phyloP scores from a whole-genome alignment of 2,888 invertebrate species.

The Cryptophagus acutangulus region DNA sequence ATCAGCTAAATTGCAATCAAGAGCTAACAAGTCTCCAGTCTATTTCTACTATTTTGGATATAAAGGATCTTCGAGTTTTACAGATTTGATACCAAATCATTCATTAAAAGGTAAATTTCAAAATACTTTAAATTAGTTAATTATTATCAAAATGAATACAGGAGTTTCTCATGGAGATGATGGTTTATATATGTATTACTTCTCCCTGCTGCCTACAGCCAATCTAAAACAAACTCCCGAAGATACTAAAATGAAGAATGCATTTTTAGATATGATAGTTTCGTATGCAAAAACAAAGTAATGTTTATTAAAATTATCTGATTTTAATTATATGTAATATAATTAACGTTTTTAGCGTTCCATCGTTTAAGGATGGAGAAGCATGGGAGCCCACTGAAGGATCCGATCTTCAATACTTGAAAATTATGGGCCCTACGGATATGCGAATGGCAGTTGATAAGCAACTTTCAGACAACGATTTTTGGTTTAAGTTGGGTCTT shows the following conservation, averaged over 20 bases:
- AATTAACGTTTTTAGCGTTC: slow-evolving; percentile 41
- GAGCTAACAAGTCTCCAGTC: slow-evolving; percentile 52
- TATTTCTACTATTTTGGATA: slow-evolving; percentile 49
- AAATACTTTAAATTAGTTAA: background rate
- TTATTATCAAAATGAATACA: slow-evolving; percentile 9
- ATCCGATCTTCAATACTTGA: slow-evolving; percentile 49
- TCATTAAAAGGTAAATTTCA: background rate
- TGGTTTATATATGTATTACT: background rate
- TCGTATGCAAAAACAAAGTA: slow-evolving; percentile 20
- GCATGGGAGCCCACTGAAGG: slow-evolving; percentile 48
- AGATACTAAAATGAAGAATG: slow-evolving; percentile 17
- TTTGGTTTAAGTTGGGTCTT: slow-evolving; percentile 55
- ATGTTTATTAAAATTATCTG: background rate
- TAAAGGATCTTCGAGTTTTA: too few relatives aligned
- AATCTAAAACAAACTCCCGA: slow-evolving; percentile 3
- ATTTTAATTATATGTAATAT: background rate
- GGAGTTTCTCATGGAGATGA: slow-evolving; percentile 20
- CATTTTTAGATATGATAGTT: slow-evolving; percentile 16
- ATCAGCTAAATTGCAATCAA: slow-evolving; percentile 53
- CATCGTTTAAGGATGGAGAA: slow-evolving; percentile 42
- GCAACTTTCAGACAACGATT: slow-evolving; percentile 52
- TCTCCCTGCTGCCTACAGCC: slow-evolving; percentile 5
- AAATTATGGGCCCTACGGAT: slow-evolving; percentile 49
- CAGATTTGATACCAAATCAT: too few relatives aligned
- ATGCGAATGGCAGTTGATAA: slow-evolving; percentile 46